Percentiles rank a stretch among this genome's conserved stretches.
Evolutionary conservation across 2,113 vertebrate species (phyloP).

Genomic region (Oryzias javanicus): DNA sequence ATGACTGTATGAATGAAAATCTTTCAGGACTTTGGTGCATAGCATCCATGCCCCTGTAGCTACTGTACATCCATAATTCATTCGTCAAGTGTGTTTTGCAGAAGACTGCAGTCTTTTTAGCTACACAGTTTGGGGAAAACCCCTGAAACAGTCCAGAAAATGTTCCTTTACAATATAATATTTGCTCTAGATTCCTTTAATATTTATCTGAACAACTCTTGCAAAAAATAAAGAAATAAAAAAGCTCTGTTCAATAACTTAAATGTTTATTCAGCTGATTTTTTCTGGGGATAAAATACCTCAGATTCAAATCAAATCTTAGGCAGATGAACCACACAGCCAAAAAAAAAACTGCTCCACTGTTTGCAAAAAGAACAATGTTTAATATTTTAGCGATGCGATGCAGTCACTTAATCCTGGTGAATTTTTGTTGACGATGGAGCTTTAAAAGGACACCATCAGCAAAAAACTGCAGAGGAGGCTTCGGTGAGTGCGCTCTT

Average conservation of each 20-base stretch:
- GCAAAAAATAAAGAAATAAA: not conserved
- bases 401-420: slow-evolving; percentile 10
- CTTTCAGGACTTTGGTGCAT: too few species aligned
- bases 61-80: too few species aligned
- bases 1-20: too few species aligned
- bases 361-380: slow-evolving; percentile 27
- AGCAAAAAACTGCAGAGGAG: slow-evolving; percentile 1
- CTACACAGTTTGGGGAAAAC: too few species aligned
- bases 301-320: slow-evolving; percentile 21
- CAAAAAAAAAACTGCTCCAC: slow-evolving; percentile 29
- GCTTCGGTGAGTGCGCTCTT: not conserved
- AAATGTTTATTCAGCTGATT: slow-evolving; percentile 63
- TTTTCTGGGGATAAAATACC: slow-evolving; percentile 31
- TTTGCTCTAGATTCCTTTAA: too few species aligned
- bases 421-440: slow-evolving; percentile 27
- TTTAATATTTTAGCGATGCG: slow-evolving; percentile 52
- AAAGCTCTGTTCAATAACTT: slow-evolving; percentile 26
- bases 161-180: too few species aligned
- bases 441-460: slow-evolving; percentile 28
- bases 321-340: slow-evolving; percentile 11
- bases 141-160: too few species aligned
- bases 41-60: too few species aligned
- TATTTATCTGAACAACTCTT: not conserved
- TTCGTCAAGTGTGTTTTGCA: not conserved
- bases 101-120: not conserved